These are phyloP conservation scores for Orthonevra nobilis DNA, from an alignment of 2,888 invertebrate species.

Conservation along the genomic window DNA sequence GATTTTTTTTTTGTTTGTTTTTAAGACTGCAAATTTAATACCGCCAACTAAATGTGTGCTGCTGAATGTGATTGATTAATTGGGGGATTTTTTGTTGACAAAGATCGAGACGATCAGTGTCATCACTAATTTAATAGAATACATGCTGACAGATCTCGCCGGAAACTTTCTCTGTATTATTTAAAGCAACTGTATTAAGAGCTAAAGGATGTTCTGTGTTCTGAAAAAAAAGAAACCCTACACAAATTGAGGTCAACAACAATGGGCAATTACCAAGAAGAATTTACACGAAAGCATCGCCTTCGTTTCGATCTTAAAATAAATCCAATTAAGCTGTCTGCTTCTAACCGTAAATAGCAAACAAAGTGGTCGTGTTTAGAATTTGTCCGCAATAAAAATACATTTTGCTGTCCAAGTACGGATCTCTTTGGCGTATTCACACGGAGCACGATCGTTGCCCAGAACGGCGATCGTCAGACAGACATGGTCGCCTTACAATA, in stretches of 20 bases:
- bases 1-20: no score
- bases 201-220: slow-evolving; percentile 26
- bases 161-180: slow-evolving; percentile 20
- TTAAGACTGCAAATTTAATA: no score
- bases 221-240: no score
- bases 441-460: slow-evolving; percentile 41
- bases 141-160: slow-evolving; percentile 19
- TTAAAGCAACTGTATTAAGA: slow-evolving; percentile 14
- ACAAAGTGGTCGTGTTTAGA: slow-evolving; percentile 51
- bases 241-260: slow-evolving; percentile 42
- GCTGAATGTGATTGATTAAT: slow-evolving; percentile 41
- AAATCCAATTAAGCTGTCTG: slow-evolving; percentile 61
- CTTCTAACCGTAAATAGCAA: slow-evolving; percentile 26
- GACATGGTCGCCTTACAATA: slow-evolving; percentile 35
- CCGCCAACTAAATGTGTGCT: background rate
- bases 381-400: slow-evolving; percentile 57
- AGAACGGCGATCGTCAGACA: slow-evolving; percentile 22
- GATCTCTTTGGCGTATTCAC: slow-evolving; percentile 50
- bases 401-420: slow-evolving; percentile 12
- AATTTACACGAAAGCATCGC: slow-evolving; percentile 20
- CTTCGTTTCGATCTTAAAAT: slow-evolving; percentile 28
- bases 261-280: slow-evolving; percentile 37
- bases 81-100: slow-evolving; percentile 25
- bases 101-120: slow-evolving; percentile 33
- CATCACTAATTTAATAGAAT: slow-evolving; percentile 7